phyloP scores from a whole-genome alignment of 1,140 invertebrate genomes.

The Brachystomella parvula region DNA sequence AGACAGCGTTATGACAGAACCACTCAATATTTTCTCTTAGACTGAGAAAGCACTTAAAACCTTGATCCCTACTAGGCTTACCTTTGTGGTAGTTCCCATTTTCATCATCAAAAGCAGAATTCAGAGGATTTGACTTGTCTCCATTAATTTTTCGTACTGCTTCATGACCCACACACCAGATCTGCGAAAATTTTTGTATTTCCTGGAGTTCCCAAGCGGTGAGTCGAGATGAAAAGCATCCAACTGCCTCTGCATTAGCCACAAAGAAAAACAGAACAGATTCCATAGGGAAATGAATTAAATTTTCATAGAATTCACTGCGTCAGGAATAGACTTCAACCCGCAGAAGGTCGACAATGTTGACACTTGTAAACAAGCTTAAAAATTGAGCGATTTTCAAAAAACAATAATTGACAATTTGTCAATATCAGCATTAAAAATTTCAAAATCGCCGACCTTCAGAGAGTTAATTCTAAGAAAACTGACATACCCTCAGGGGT shows the following conservation, averaged over 20 bases:
- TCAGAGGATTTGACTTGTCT: conserved; percentile 64
- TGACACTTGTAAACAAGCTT: background rate
- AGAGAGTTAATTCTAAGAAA: too few species aligned
- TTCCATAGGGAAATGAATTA: background rate
- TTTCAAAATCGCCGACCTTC: too few species aligned
- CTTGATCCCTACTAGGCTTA: conserved; percentile 46
- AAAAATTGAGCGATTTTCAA: too few species aligned
- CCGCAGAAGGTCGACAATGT: background rate
- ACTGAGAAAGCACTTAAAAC: too few species aligned
- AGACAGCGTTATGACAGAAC: background rate
- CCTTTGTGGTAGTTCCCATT: conserved; percentile 86
- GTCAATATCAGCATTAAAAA: too few species aligned
- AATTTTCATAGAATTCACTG: too few species aligned
- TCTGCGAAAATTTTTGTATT: conserved; percentile 75
- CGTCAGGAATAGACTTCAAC: too few species aligned
- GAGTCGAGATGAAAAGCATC: conserved; percentile 66
- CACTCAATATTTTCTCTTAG: too few species aligned
- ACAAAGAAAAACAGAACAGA: background rate
- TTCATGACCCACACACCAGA: conserved; percentile 80
- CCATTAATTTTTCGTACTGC: conserved; percentile 70
- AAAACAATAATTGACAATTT: too few species aligned
- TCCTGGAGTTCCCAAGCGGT: conserved; percentile 80
- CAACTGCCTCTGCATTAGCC: conserved; percentile 59
- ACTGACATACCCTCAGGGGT: conserved; percentile 28
- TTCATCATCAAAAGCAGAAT: conserved; percentile 81